Evolutionary conservation across 2,888 invertebrate species (phyloP).

Genomic region (Stenodera caucasica): DNA sequence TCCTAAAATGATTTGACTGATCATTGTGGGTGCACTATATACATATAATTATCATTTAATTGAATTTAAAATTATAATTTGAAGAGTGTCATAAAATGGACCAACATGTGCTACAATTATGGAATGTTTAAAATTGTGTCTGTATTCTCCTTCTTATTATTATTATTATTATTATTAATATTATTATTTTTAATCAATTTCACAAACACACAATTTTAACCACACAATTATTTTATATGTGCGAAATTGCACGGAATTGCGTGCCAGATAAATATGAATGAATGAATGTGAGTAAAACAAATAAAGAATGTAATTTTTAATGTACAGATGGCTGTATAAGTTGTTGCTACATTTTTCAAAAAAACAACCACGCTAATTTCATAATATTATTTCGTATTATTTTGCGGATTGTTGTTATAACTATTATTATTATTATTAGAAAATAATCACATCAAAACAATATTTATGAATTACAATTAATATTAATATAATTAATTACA

Average conservation of each 20-base stretch:
- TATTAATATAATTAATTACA: constrained; percentile 29
- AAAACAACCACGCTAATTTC: no score
- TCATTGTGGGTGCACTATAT: no score
- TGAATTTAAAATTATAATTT: no score
- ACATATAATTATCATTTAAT: no score
- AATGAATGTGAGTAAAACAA: constrained; percentile 30
- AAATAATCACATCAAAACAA: neutral
- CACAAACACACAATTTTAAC: constrained; percentile 45
- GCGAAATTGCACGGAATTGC: constrained; percentile 40
- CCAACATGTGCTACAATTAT: neutral
- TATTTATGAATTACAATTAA: neutral
- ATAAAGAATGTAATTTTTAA: constrained; percentile 20
- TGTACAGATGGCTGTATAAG: constrained; percentile 50
- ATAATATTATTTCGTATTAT: no score
- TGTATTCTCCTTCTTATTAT: no score
- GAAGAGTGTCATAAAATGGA: no score
- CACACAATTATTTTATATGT: constrained; percentile 47
- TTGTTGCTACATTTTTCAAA: constrained; percentile 35
- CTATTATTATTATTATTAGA: no score
- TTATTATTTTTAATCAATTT: constrained; percentile 35
- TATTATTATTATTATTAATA: neutral
- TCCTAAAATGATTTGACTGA: no score
- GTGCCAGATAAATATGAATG: constrained; percentile 36
- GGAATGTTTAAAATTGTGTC: constrained; percentile 1
- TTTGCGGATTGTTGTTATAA: constrained; percentile 27